These are phyloP conservation scores for Lepidothrix coronata DNA, from an alignment of 2,113 vertebrate species.

Conservation along the genomic window DNA sequence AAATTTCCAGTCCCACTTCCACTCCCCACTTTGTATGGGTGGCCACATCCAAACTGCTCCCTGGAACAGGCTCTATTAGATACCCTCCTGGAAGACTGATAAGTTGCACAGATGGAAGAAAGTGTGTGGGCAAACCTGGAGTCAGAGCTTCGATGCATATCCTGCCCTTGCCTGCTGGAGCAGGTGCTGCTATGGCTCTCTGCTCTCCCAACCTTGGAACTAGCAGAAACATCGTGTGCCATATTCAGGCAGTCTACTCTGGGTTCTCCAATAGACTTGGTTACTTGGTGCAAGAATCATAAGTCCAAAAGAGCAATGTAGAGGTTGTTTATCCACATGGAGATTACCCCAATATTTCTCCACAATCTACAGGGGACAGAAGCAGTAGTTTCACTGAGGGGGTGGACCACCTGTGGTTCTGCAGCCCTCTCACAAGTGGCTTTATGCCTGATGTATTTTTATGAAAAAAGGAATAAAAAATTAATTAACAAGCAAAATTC, in stretches of 20 bases:
- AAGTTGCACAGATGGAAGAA: neutral
- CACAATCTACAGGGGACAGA: neutral
- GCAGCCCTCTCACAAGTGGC: neutral
- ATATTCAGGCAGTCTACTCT: neutral
- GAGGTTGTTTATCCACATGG: neutral
- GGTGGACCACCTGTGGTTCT: neutral
- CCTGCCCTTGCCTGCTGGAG: neutral
- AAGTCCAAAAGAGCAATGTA: neutral
- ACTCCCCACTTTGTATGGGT: neutral
- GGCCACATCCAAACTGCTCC: neutral
- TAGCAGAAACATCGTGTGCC: neutral
- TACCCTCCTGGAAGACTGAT: neutral
- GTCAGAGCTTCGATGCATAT: neutral
- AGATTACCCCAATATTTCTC: neutral
- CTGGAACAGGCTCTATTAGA: neutral
- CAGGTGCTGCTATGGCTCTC: neutral
- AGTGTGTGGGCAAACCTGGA: neutral
- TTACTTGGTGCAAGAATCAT: neutral
- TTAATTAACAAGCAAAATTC: neutral
- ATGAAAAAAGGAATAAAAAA: neutral
- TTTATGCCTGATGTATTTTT: neutral
- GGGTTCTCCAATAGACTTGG: neutral
- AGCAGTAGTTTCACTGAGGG: neutral
- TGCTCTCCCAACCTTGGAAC: neutral
- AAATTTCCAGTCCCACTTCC: neutral